These are phyloP conservation scores for Anastrepha ludens DNA, from an alignment of 1,140 invertebrate genomes.

Conservation along the genomic window DNA sequence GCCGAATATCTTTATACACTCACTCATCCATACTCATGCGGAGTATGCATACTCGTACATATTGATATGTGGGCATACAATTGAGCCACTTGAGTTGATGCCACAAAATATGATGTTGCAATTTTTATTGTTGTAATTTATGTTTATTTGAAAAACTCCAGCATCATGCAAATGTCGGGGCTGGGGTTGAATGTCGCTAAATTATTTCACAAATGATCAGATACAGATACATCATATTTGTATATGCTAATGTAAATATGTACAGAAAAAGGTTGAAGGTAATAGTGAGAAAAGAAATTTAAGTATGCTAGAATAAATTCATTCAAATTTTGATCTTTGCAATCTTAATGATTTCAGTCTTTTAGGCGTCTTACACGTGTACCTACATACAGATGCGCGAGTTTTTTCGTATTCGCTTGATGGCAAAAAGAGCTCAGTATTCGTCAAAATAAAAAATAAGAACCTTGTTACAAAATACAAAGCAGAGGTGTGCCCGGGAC, in stretches of 20 bases:
- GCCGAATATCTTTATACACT: too few species aligned
- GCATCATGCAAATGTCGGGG: not conserved
- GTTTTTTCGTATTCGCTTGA: not conserved
- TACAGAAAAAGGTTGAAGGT: not conserved
- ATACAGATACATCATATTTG: too few species aligned
- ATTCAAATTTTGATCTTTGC: not conserved
- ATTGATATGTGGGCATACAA: not conserved
- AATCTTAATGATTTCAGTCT: not conserved
- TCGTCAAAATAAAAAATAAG: not conserved
- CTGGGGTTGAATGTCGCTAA: too few species aligned
- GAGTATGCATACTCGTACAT: not conserved
- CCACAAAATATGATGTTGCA: slow-evolving; percentile 23
- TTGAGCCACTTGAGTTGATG: not conserved
- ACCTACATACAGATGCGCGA: not conserved
- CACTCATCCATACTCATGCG: not conserved
- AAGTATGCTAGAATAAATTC: not conserved
- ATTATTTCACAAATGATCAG: too few species aligned
- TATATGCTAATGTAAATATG: not conserved
- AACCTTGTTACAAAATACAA: slow-evolving; percentile 33
- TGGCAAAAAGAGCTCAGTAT: not conserved
- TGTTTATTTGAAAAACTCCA: not conserved
- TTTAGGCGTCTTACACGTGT: slow-evolving; percentile 2
- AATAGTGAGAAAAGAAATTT: not conserved
- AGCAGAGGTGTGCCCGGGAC: not conserved
- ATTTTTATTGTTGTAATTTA: not conserved